Conservation (phyloP, 1,140 invertebrate genomes). For the Maniola jurtina region DNA sequence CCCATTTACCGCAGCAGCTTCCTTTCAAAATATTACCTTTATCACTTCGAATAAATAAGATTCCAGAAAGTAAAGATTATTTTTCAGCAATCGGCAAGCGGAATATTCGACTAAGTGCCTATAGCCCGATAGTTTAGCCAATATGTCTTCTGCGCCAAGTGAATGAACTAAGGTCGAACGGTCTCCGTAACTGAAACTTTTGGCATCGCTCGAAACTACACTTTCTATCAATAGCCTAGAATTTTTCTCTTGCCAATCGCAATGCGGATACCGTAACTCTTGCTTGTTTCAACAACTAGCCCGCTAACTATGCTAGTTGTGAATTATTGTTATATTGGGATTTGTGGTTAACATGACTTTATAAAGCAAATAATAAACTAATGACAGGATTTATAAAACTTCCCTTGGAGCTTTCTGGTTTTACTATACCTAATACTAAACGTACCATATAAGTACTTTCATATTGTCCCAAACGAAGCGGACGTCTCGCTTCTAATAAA, state of each 20-base stretch:
- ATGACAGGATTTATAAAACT: too few species aligned
- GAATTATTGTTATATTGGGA: background rate
- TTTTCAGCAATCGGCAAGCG: background rate
- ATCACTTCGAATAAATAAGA: too few species aligned
- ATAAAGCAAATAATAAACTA: background rate
- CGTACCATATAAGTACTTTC: too few species aligned
- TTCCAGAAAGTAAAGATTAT: background rate
- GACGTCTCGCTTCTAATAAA: too few species aligned
- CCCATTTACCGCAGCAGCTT: too few species aligned
- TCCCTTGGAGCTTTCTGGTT: too few species aligned
- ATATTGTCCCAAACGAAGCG: too few species aligned
- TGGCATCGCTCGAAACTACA: conserved; percentile 24
- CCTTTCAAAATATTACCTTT: too few species aligned
- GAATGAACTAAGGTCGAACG: conserved; percentile 22
- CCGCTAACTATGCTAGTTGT: conserved; percentile 9
- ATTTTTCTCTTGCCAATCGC: conserved; percentile 41
- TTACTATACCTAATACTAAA: too few species aligned
- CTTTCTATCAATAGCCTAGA: conserved; percentile 28
- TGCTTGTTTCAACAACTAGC: conserved; percentile 22
- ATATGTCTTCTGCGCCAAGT: conserved; percentile 15
- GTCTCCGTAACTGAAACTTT: conserved; percentile 19
- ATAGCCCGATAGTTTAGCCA: background rate
- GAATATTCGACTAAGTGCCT: background rate
- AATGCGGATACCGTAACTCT: conserved; percentile 39
- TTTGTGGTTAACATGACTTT: background rate